phyloP scores from a whole-genome alignment of 1,140 invertebrate species.

The Cotesia chilonis region DNA sequence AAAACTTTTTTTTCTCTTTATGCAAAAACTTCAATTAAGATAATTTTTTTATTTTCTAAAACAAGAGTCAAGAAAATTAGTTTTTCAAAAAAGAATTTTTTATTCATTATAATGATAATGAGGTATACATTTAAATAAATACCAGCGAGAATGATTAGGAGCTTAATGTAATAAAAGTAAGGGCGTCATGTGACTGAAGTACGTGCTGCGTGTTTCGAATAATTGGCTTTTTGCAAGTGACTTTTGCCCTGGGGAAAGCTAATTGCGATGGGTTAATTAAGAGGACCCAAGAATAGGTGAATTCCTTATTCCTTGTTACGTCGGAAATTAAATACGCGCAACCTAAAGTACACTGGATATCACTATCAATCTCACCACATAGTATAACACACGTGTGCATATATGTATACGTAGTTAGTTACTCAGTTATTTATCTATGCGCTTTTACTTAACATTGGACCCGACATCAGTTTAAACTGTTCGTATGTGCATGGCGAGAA shows the following conservation, averaged over 20 bases:
- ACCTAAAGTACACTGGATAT: constrained; percentile 6
- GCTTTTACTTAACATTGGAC: too few relatives aligned
- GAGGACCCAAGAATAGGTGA: constrained; percentile 19
- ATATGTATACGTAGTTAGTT: too few relatives aligned
- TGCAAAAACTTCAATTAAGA: too few relatives aligned
- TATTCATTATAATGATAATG: too few relatives aligned
- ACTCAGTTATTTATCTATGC: too few relatives aligned
- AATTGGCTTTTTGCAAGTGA: constrained; percentile 37
- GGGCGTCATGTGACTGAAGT: constrained; percentile 1
- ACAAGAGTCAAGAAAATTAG: too few relatives aligned
- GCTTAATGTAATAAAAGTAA: neutral
- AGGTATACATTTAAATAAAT: too few relatives aligned
- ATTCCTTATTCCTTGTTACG: constrained; percentile 25
- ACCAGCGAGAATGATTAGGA: too few relatives aligned
- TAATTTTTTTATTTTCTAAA: too few relatives aligned
- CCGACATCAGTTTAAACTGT: too few relatives aligned
- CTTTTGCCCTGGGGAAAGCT: constrained; percentile 35
- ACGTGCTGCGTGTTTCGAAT: constrained; percentile 44
- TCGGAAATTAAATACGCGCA: constrained; percentile 31
- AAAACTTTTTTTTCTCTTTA: too few relatives aligned
- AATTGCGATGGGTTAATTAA: constrained; percentile 53
- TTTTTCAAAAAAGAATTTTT: too few relatives aligned
- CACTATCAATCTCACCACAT: constrained; percentile 18
- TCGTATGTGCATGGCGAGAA: neutral
- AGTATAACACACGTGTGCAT: neutral